Percentiles rank a stretch among this genome's conserved stretches.
Evolutionary conservation across 2,888 invertebrate genomes (phyloP).

Genomic region (Drosophila sordidula): DNA sequence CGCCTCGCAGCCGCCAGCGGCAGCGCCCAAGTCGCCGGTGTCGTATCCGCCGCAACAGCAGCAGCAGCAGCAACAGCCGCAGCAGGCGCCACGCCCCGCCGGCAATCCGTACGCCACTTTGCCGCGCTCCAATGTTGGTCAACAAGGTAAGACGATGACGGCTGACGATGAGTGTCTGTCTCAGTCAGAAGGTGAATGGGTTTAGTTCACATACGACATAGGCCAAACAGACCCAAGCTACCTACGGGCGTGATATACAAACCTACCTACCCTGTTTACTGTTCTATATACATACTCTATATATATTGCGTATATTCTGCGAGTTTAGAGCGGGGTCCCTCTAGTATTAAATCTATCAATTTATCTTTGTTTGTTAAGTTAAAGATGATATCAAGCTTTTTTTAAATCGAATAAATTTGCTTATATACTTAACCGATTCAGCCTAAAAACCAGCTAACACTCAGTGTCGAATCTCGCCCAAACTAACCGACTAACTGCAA

Average conservation of each 20-base stretch:
- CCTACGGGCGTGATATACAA: slow-evolving; percentile 30
- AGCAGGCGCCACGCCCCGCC: slow-evolving; percentile 63
- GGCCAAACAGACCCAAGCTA: slow-evolving; percentile 16
- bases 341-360: slow-evolving; percentile 33
- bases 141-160: slow-evolving; percentile 84
- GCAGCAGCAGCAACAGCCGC: slow-evolving; percentile 71
- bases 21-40: slow-evolving; percentile 83
- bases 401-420: slow-evolving; percentile 36
- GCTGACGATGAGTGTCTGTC: slow-evolving; percentile 72
- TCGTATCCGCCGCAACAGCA: slow-evolving; percentile 83
- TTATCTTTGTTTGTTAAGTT: slow-evolving; percentile 40
- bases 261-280: not conserved
- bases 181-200: slow-evolving; percentile 81
- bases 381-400: slow-evolving; percentile 27
- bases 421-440: slow-evolving; percentile 12
- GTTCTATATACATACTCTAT: not conserved
- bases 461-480: not conserved
- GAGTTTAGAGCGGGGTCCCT: slow-evolving; percentile 25
- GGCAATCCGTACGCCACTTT: slow-evolving; percentile 84
- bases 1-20: slow-evolving; percentile 69
- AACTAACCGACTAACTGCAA: slow-evolving; percentile 6
- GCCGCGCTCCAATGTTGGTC: slow-evolving; percentile 83
- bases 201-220: slow-evolving; percentile 55
- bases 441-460: not conserved
- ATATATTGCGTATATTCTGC: slow-evolving; percentile 6